Conservation (phyloP, 2,797 vertebrate species). For the Rhincodon typus region DNA sequence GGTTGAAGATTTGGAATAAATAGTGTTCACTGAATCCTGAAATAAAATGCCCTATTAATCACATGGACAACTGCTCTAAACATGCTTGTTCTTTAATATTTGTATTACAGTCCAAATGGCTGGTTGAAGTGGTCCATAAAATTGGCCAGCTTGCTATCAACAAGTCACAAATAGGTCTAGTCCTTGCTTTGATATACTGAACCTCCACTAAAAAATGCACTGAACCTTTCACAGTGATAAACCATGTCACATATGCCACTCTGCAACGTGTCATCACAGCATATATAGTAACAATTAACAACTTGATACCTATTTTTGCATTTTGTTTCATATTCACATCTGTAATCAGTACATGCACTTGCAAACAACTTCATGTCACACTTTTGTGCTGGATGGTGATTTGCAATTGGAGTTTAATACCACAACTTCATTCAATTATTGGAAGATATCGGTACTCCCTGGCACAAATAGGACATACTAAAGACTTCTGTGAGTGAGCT, state of each 20-base stretch:
- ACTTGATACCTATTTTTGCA: background rate
- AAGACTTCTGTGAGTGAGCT: background rate
- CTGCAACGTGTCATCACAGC: background rate
- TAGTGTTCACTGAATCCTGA: background rate
- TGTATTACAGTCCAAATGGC: background rate
- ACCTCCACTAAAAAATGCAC: background rate
- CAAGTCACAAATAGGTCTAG: background rate
- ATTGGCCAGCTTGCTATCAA: background rate
- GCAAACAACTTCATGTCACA: background rate
- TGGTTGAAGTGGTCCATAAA: background rate
- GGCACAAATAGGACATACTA: background rate
- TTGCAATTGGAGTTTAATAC: background rate
- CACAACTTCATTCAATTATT: background rate
- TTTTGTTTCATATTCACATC: background rate
- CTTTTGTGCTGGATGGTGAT: background rate
- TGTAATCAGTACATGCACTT: background rate
- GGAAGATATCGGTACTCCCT: background rate
- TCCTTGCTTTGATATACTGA: background rate
- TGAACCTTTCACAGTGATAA: background rate
- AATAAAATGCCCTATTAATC: background rate
- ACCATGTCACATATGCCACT: background rate
- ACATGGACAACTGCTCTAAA: background rate
- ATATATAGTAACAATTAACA: background rate
- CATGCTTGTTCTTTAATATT: background rate
- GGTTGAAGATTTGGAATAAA: background rate